Evolutionary conservation across 2,113 vertebrate species (phyloP).

Genomic region (Natator depressus): DNA sequence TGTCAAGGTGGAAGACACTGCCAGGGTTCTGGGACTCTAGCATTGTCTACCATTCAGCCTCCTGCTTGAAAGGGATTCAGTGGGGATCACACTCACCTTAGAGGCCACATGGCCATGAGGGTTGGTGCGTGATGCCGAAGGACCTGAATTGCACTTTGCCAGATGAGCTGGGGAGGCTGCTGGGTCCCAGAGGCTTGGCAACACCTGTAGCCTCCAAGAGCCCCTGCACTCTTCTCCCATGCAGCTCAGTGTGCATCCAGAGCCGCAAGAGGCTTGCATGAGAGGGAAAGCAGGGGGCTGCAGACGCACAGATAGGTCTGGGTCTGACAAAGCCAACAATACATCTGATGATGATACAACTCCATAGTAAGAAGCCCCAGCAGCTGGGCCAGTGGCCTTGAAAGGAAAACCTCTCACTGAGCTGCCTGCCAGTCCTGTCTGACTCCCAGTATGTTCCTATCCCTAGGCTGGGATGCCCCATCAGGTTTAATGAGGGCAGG

Average conservation of each 20-base stretch:
- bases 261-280: neutral
- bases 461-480: fast-evolving
- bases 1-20: neutral
- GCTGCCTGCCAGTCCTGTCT: fast-evolving
- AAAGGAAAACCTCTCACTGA: neutral
- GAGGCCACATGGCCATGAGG: neutral
- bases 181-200: neutral
- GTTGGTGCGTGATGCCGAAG: neutral
- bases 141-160: neutral
- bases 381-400: neutral
- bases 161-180: neutral
- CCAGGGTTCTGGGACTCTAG: neutral
- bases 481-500: neutral
- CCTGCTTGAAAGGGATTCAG: neutral
- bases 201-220: neutral
- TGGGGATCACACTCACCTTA: neutral
- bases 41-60: neutral
- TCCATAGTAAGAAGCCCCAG: neutral
- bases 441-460: neutral
- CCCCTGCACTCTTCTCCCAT: neutral
- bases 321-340: neutral
- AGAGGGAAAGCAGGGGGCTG: neutral
- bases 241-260: neutral
- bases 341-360: neutral
- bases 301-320: neutral